Percentiles rank a stretch among this genome's conserved stretches.
phyloP scores from a whole-genome alignment of 2,797 vertebrate species.

The Momotus momota region DNA sequence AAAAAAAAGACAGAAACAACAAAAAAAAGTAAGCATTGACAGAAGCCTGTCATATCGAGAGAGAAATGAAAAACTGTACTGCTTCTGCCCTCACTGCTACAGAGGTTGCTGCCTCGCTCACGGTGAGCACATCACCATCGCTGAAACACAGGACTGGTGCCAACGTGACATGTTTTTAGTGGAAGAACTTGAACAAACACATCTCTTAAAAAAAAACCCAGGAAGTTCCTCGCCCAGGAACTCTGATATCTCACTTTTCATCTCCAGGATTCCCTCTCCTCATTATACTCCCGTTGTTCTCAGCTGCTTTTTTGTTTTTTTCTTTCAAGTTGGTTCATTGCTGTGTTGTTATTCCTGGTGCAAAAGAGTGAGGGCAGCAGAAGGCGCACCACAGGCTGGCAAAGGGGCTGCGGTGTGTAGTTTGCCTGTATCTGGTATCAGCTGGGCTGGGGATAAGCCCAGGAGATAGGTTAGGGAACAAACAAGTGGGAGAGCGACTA shows the following conservation, averaged over 20 bases:
- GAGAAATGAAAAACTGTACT: background rate
- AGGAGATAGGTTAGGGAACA: background rate
- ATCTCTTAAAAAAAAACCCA: no score
- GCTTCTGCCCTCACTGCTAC: background rate
- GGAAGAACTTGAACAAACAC: background rate
- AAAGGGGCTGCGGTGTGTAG: background rate
- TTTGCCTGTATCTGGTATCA: background rate
- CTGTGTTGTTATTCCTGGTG: rapidly evolving
- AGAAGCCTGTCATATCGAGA: background rate
- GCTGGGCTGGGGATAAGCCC: slow-evolving; percentile 3
- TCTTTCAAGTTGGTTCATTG: background rate
- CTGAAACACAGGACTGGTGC: background rate
- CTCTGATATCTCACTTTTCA: background rate
- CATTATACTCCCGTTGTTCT: background rate
- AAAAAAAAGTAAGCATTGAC: background rate
- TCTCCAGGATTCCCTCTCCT: background rate
- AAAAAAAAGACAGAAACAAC: background rate
- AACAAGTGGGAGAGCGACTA: background rate
- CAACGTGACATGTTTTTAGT: background rate
- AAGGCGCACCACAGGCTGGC: background rate
- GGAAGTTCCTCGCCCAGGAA: background rate
- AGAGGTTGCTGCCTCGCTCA: background rate
- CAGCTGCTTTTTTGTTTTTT: background rate
- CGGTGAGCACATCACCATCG: background rate
- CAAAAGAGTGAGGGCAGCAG: background rate